phyloP scores from a whole-genome alignment of 37 sponge, comb jelly and placozoan species.

The Lycopodina hypogea region DNA sequence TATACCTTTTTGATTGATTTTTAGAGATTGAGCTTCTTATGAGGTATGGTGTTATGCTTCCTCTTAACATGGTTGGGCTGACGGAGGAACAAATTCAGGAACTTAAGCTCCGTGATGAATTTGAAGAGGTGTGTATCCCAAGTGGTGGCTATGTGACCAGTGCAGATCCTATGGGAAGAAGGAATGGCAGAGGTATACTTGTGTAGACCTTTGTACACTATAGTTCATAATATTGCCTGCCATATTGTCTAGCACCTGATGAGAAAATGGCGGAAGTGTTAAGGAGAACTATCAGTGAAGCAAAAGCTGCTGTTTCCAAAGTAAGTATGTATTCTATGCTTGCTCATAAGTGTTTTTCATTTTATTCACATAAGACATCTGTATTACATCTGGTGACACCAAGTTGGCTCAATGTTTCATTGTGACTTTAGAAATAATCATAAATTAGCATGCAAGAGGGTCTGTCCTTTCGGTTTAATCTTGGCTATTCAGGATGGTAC shows the following conservation, averaged over 20 bases:
- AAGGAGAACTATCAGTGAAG: conserved; percentile 86
- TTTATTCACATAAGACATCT: too few relatives aligned
- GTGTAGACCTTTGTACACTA: neutral
- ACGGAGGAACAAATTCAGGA: conserved; percentile 95
- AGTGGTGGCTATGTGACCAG: conserved; percentile 79
- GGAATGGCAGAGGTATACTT: conserved; percentile 82
- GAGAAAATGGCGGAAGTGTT: conserved; percentile 93
- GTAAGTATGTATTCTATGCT: too few relatives aligned
- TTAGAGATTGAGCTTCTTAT: conserved; percentile 88
- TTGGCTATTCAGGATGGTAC: too few relatives aligned
- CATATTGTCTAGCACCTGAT: conserved; percentile 74
- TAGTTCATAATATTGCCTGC: neutral
- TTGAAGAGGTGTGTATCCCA: conserved; percentile 73
- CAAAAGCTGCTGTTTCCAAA: conserved; percentile 86
- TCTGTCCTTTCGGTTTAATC: too few relatives aligned
- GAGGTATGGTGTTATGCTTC: conserved; percentile 80
- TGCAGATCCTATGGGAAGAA: conserved; percentile 82
- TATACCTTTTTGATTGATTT: neutral
- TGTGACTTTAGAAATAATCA: too few relatives aligned
- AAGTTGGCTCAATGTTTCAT: too few relatives aligned
- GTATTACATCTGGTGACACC: too few relatives aligned
- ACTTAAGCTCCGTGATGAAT: conserved; percentile 88
- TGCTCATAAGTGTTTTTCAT: too few relatives aligned
- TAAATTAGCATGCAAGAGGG: too few relatives aligned
- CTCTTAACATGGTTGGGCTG: conserved; percentile 94